Evolutionary conservation across 2,888 invertebrate genomes (phyloP), one percentile per base, ranked within the genome.

Genomic region (Carpatolechia fugitivella): DNA sequence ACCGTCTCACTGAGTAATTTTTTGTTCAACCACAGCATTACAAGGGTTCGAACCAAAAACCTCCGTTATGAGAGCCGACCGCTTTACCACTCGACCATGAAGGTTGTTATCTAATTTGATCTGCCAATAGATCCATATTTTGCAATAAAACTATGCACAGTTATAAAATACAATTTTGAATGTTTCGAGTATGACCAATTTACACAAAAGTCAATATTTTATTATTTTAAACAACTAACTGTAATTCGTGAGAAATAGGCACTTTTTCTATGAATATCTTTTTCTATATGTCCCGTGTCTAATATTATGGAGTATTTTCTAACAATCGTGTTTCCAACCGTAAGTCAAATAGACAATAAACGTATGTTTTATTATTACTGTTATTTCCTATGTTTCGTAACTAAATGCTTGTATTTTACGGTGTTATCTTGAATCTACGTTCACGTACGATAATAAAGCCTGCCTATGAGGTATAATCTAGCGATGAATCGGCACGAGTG

Each of bases 271-370:
- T 48, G 58, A 29, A 8, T 57, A 57, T 57, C 52, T 24, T 52
- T 54, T 56, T 40, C 51, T 58, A 59, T 54, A 68, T 61, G 60
- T 60, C 60, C 68, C 60, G 60, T 63, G 62, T 64, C 63, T 24
- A 55, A 56, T 54, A 56, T 57, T 59, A 36, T 10, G 44, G 13
- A 30, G 36, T 40, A 20, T 40, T 30, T 49, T 49, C 20, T 10
- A 54, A 44, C 13, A 33, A 24, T 24, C 3, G 24, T 6, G 33
- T 40, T 54, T 49, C 20, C 48, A 49, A 49, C 40, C 40, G 18
- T 41, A 40, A 40, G 20, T 5, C 44, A 44, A 44, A 44, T 24
- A 44, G n/a, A 44, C 8, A 29, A 20, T 13, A 29, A 41, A 10
- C 18, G 18, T 41, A 13, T 11, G 20, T 44, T 44, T 44, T 44